These are phyloP conservation scores for Percopsis transmontana DNA, from an alignment of 2,113 vertebrate genomes.

Conservation along the genomic window DNA sequence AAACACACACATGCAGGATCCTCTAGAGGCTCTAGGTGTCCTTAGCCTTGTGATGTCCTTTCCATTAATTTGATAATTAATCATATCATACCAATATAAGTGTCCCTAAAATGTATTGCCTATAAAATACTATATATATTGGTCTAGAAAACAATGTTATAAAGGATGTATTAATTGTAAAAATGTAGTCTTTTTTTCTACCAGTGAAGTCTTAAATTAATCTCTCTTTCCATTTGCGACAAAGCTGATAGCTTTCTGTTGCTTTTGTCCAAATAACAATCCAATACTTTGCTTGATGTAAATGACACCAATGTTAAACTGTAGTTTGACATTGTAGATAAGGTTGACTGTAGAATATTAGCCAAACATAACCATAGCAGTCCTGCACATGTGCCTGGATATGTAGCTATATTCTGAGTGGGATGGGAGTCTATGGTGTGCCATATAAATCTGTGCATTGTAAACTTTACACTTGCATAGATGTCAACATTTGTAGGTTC, in stretches of 20 bases:
- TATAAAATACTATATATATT: constrained; percentile 73
- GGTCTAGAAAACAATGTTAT: constrained; percentile 66
- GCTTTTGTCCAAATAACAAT: constrained; percentile 54
- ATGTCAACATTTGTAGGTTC: constrained; percentile 47
- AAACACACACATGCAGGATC: not conserved
- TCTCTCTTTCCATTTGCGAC: constrained; percentile 39
- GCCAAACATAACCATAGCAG: constrained; percentile 49
- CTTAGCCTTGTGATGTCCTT: constrained; percentile 71
- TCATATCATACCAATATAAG: constrained; percentile 58
- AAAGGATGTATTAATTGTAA: constrained; percentile 71
- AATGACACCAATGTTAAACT: constrained; percentile 51
- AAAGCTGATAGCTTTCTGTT: constrained; percentile 56
- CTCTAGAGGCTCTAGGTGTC: constrained; percentile 54
- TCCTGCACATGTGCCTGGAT: constrained; percentile 63
- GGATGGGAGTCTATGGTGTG: constrained; percentile 44
- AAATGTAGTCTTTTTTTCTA: constrained; percentile 65
- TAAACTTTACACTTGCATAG: constrained; percentile 47
- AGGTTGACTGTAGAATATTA: constrained; percentile 36
- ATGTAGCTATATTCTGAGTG: constrained; percentile 40
- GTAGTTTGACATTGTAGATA: constrained; percentile 46
- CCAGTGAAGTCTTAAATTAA: constrained; percentile 61
- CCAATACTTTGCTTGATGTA: constrained; percentile 48
- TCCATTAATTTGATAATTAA: constrained; percentile 52
- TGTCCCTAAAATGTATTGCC: constrained; percentile 68
- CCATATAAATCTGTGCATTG: constrained; percentile 67